Percentiles rank a stretch among this genome's conserved stretches.
These are phyloP conservation scores for Malurus cyaneus DNA, from an alignment of 2,113 vertebrate species.

Conservation along the genomic window DNA sequence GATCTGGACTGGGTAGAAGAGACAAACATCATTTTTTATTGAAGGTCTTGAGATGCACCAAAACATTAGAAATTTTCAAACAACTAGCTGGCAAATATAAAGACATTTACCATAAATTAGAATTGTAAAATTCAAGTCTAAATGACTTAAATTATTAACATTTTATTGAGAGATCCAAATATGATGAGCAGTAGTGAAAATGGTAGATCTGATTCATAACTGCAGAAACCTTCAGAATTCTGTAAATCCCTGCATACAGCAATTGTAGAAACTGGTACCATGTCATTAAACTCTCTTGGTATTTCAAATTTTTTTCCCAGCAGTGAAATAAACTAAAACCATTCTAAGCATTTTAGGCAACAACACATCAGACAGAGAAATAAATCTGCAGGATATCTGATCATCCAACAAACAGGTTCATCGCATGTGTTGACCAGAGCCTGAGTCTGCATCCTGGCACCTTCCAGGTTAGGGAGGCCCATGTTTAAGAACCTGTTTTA, in stretches of 20 bases:
- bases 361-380: background rate
- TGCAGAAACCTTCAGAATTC: background rate
- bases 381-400: background rate
- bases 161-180: background rate
- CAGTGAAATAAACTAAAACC: background rate
- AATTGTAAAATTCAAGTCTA: background rate
- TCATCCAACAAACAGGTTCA: background rate
- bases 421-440: rapidly evolving
- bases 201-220: background rate
- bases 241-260: background rate
- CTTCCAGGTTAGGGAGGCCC: background rate
- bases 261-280: background rate
- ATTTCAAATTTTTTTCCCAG: background rate
- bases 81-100: background rate
- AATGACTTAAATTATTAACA: background rate
- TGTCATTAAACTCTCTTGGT: background rate
- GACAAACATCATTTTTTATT: background rate
- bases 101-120: background rate
- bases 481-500: background rate
- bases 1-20: background rate
- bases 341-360: background rate
- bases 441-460: background rate
- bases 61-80: background rate
- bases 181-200: background rate
- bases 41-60: background rate